Evolutionary conservation across 2,113 vertebrate genomes (phyloP).

Genomic region (Podarcis muralis): DNA sequence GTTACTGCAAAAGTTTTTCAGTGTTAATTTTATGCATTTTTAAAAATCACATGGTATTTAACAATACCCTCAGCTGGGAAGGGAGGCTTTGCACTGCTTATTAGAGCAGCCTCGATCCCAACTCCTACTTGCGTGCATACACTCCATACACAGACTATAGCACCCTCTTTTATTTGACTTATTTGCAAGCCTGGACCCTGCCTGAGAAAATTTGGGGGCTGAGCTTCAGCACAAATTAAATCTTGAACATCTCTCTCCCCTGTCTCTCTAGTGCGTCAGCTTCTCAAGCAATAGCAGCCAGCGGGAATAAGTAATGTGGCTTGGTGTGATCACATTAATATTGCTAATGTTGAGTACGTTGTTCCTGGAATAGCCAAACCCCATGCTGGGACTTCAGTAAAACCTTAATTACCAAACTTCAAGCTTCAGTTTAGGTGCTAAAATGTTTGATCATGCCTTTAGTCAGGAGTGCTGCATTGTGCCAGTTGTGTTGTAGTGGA

Average conservation of each 20-base stretch:
- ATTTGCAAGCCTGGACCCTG: not conserved
- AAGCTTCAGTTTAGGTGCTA: not conserved
- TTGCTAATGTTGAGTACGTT: not conserved
- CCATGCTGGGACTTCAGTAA: slow-evolving; percentile 18
- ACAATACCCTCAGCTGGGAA: no score
- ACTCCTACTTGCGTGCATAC: no score
- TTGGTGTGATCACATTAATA: slow-evolving; percentile 25
- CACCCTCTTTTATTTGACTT: not conserved
- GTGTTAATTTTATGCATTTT: no score
- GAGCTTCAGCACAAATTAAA: not conserved
- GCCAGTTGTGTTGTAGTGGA: not conserved
- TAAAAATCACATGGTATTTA: no score
- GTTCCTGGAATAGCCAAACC: slow-evolving; percentile 19
- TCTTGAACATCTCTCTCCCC: not conserved
- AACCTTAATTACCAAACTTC: slow-evolving; percentile 17
- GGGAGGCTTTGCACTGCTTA: no score
- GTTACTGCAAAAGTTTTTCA: no score
- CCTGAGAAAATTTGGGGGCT: not conserved
- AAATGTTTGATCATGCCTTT: slow-evolving; percentile 14
- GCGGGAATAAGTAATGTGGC: slow-evolving; percentile 7
- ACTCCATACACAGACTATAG: no score
- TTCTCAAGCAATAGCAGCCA: slow-evolving; percentile 25
- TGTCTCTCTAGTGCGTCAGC: not conserved
- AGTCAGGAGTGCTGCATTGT: not conserved
- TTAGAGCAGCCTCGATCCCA: no score